Conservation (phyloP, 2,113 vertebrate genomes). For the Ptyas mucosa region DNA sequence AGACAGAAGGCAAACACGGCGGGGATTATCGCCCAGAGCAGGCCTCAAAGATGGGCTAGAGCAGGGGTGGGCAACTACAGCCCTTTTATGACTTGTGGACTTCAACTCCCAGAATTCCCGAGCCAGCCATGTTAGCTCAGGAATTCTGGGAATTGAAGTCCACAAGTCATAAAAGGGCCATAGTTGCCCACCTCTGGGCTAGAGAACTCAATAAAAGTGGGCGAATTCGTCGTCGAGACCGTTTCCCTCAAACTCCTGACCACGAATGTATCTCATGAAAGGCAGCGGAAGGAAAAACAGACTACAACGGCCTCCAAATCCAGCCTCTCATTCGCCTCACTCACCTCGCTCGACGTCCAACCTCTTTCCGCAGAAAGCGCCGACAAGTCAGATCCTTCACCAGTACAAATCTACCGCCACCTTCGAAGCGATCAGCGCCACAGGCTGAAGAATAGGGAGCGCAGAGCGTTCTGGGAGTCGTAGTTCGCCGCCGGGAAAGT, state of each 20-base stretch:
- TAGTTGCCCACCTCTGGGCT: not conserved
- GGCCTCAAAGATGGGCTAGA: not conserved
- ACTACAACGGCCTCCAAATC: not conserved
- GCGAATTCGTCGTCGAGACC: not conserved
- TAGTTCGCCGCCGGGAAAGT: not conserved
- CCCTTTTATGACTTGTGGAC: too few species aligned
- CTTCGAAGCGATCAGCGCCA: slow-evolving; percentile 38
- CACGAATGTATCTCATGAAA: not conserved
- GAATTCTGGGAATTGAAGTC: too few species aligned
- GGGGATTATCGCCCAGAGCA: not conserved
- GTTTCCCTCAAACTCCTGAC: not conserved
- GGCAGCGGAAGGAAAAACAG: not conserved
- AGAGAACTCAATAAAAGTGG: not conserved
- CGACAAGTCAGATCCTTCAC: slow-evolving; percentile 15
- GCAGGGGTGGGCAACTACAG: too few species aligned
- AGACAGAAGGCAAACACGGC: not conserved
- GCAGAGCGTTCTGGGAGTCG: slow-evolving; percentile 41
- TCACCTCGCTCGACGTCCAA: too few species aligned
- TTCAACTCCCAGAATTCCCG: too few species aligned
- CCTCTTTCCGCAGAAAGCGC: not conserved
- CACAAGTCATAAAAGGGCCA: too few species aligned
- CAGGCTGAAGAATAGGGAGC: not conserved
- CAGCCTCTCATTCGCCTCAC: not conserved
- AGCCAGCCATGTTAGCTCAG: too few species aligned
- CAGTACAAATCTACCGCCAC: slow-evolving; percentile 66